These are phyloP conservation scores for Patella depressa DNA, from an alignment of 2,888 invertebrate species.

Conservation along the genomic window DNA sequence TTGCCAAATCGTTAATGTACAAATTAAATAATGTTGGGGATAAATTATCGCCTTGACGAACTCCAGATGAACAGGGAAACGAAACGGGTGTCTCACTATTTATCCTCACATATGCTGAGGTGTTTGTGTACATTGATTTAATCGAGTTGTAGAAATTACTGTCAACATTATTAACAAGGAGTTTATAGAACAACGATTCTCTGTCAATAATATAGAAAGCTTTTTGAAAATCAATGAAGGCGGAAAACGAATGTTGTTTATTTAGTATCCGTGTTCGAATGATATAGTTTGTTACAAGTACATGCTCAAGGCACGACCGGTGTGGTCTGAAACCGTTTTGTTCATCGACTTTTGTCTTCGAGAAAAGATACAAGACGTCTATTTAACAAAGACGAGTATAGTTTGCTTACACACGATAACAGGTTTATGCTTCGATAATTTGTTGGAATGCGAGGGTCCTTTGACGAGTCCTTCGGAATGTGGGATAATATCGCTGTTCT, in stretches of 20 bases:
- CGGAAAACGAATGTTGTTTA: slow-evolving; percentile 2
- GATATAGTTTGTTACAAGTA: not conserved
- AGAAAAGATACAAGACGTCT: not conserved
- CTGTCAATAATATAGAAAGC: not conserved
- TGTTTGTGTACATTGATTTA: not conserved
- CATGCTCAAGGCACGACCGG: not conserved
- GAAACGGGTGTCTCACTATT: not conserved
- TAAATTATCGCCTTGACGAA: not conserved
- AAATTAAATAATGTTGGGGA: not conserved
- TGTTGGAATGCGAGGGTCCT: not conserved
- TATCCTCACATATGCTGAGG: not conserved
- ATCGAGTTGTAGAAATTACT: not conserved
- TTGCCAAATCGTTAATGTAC: not conserved
- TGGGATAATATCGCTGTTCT: not conserved
- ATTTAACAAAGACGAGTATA: not conserved
- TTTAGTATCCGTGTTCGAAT: not conserved
- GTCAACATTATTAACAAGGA: not conserved
- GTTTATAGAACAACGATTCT: not conserved
- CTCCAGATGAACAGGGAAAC: not conserved
- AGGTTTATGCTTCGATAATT: not conserved
- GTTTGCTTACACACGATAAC: not conserved
- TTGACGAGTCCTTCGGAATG: not conserved
- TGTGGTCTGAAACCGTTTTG: not conserved
- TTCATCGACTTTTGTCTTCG: not conserved
- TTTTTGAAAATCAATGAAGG: slow-evolving; percentile 6